A percentile compares a stretch with the other conserved stretches of the same genome.
Evolutionary conservation across 2,888 invertebrate genomes (phyloP).

Genomic region (Drosophila affinis): DNA sequence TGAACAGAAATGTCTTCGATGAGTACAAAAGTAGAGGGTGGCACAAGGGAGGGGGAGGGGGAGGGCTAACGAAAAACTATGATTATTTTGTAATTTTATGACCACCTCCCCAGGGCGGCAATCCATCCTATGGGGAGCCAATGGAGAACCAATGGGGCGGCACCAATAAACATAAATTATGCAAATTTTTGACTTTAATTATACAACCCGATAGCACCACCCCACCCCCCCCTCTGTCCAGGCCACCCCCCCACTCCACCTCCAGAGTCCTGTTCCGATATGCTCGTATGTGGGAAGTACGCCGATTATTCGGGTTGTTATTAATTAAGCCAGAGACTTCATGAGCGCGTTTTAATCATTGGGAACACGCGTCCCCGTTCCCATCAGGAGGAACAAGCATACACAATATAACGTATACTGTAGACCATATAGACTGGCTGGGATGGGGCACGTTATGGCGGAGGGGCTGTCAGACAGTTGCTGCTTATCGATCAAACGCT

Average conservation of each 20-base stretch:
- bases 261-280: conserved; percentile 19
- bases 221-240: neutral
- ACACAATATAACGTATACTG: neutral
- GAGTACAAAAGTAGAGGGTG: conserved; percentile 5
- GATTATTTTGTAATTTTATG: conserved; percentile 45
- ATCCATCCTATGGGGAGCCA: conserved; percentile 5
- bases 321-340: conserved; percentile 65
- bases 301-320: conserved; percentile 58
- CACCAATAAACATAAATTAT: conserved; percentile 71
- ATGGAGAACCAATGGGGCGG: conserved; percentile 39
- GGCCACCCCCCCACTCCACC: conserved; percentile 17
- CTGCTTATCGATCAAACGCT: conserved; percentile 72
- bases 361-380: conserved; percentile 43
- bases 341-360: conserved; percentile 59
- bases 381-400: conserved; percentile 8
- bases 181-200: conserved; percentile 71
- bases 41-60: too few species aligned
- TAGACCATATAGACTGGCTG: neutral
- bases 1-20: conserved; percentile 34
- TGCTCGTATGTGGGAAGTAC: neutral
- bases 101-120: conserved; percentile 12
- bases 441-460: neutral
- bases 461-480: conserved; percentile 48
- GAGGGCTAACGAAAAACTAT: conserved; percentile 29
- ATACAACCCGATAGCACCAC: conserved; percentile 43